phyloP scores from a whole-genome alignment of 2,888 invertebrate species.

The Idaea dimidiata region DNA sequence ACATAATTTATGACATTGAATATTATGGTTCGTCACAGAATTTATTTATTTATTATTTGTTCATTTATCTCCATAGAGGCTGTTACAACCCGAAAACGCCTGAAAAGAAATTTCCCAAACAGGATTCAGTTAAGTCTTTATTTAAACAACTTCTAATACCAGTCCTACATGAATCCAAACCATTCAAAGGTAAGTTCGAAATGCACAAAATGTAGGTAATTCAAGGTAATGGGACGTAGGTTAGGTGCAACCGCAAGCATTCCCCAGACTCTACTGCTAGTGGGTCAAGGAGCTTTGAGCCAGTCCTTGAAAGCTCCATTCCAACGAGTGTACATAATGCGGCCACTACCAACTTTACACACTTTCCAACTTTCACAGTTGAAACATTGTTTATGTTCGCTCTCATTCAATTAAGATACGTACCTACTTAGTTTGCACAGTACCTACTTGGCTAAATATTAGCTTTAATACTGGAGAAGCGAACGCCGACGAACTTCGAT shows the following conservation, averaged over 20 bases:
- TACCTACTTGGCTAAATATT: no score
- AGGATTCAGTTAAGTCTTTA: no score
- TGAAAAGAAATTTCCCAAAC: no score
- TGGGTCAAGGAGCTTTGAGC: slow-evolving; percentile 19
- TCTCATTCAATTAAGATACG: not conserved
- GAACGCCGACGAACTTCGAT: no score
- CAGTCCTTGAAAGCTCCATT: slow-evolving; percentile 12
- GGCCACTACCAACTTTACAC: not conserved
- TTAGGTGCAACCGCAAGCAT: slow-evolving; percentile 7
- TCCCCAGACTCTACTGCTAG: slow-evolving; percentile 9
- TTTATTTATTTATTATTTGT: no score
- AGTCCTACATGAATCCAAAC: not conserved
- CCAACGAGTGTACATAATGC: slow-evolving; percentile 1
- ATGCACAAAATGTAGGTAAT: not conserved
- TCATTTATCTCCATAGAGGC: no score
- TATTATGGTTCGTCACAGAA: no score
- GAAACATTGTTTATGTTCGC: not conserved
- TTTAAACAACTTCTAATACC: not conserved
- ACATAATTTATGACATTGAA: no score
- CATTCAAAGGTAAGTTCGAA: not conserved
- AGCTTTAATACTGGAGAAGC: no score
- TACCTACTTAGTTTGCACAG: not conserved
- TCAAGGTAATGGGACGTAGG: not conserved
- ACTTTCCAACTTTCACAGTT: not conserved
- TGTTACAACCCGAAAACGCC: no score